phyloP scores from a whole-genome alignment of 2,113 vertebrate species.

The Collichthys lucidus region DNA sequence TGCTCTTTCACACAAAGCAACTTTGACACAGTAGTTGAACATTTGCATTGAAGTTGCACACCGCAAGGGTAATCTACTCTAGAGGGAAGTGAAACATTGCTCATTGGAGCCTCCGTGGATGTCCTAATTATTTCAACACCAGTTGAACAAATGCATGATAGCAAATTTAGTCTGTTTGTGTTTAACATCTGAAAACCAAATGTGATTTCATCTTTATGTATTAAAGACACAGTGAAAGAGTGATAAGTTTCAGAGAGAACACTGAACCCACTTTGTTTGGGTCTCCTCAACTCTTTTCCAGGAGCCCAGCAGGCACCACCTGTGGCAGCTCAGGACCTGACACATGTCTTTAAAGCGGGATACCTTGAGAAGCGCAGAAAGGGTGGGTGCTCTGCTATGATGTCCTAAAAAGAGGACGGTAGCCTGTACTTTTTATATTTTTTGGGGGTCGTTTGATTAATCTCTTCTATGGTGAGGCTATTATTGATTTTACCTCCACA shows the following conservation, averaged over 20 bases:
- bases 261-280: neutral
- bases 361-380: conserved; percentile 98
- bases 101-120: neutral
- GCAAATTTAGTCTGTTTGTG: neutral
- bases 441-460: neutral
- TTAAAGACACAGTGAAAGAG: neutral
- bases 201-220: neutral
- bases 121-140: conserved; percentile 29
- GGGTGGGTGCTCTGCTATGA: conserved; percentile 78
- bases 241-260: neutral
- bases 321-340: conserved; percentile 92
- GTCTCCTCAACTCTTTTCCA: conserved; percentile 68
- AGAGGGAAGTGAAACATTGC: conserved; percentile 23
- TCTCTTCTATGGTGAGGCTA: neutral
- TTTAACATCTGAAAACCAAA: conserved; percentile 14
- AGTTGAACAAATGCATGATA: neutral
- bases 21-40: conserved; percentile 79
- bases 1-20: conserved; percentile 78
- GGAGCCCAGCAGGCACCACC: conserved; percentile 89
- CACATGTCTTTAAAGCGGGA: conserved; percentile 90
- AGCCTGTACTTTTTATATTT: too few relatives aligned
- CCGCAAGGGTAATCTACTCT: conserved; percentile 30
- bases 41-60: conserved; percentile 75
- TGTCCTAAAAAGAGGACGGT: neutral
- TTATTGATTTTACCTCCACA: conserved; percentile 70